phyloP scores from a whole-genome alignment of 2,797 vertebrate species.

The Triplophysa bombifrons region DNA sequence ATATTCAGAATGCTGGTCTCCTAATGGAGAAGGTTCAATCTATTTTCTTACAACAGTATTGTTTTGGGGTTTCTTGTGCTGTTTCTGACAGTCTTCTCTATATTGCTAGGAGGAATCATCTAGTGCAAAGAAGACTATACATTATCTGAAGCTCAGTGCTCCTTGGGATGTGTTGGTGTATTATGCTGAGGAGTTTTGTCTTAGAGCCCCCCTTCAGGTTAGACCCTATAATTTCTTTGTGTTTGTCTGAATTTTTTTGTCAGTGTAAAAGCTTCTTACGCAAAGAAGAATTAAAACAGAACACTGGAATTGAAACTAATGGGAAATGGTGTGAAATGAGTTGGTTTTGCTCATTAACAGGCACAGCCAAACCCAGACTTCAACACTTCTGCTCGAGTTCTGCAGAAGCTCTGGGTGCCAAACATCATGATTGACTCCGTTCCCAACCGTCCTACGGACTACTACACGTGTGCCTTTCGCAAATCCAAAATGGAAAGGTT shows the following conservation, averaged over 20 bases:
- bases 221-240: background rate
- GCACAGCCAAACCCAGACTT: constrained; percentile 75
- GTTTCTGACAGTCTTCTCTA: constrained; percentile 4
- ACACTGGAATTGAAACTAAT: background rate
- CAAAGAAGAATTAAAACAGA: background rate
- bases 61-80: background rate
- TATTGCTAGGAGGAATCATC: constrained; percentile 73
- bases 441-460: constrained; percentile 78
- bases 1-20: constrained; percentile 71
- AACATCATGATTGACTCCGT: constrained; percentile 74
- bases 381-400: constrained; percentile 71
- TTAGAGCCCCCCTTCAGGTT: constrained; percentile 79
- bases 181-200: constrained; percentile 78
- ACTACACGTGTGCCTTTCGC: constrained; percentile 79
- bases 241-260: background rate
- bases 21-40: constrained; percentile 78
- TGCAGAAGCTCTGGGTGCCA: constrained; percentile 71
- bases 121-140: constrained; percentile 75
- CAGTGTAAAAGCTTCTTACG: background rate
- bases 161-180: constrained; percentile 78
- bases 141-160: constrained; percentile 78
- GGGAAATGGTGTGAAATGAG: background rate
- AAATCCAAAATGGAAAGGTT: constrained; percentile 79
- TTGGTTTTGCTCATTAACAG: constrained; percentile 56
- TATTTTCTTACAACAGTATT: background rate